phyloP scores from a whole-genome alignment of 2,888 invertebrate genomes.

The Calameuta idolon region DNA sequence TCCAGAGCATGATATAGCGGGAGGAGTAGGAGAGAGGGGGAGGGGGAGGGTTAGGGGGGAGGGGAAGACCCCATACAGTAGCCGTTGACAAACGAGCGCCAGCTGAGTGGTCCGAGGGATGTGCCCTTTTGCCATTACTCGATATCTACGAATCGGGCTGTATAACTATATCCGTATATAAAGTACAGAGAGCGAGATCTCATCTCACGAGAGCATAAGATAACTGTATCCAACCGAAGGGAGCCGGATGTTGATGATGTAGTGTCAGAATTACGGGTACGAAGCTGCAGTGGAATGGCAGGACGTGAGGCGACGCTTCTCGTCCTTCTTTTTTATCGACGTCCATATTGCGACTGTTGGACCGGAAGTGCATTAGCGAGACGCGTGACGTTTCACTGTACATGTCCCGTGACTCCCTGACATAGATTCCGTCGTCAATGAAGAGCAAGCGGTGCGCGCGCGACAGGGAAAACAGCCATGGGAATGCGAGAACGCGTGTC shows the following conservation, averaged over 20 bases:
- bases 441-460: background rate
- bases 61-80: slow-evolving; percentile 27
- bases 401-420: background rate
- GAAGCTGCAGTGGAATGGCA: background rate
- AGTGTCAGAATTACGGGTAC: background rate
- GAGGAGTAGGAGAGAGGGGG: background rate
- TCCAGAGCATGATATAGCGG: background rate
- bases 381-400: background rate
- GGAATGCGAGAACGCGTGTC: background rate
- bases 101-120: slow-evolving; percentile 23
- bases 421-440: background rate
- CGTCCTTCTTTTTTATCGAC: background rate
- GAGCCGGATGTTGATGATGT: background rate
- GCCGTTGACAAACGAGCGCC: slow-evolving; percentile 40
- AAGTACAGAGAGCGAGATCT: background rate
- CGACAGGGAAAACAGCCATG: background rate
- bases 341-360: background rate
- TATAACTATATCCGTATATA: background rate
- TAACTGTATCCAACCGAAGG: background rate
- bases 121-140: background rate
- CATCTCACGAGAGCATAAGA: background rate
- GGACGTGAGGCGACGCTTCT: background rate
- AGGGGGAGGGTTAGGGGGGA: too few relatives aligned
- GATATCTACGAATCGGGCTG: background rate
- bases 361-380: background rate